These are phyloP conservation scores for Takifugu bimaculatus DNA, from an alignment of 2,113 vertebrate species.

Conservation along the genomic window DNA sequence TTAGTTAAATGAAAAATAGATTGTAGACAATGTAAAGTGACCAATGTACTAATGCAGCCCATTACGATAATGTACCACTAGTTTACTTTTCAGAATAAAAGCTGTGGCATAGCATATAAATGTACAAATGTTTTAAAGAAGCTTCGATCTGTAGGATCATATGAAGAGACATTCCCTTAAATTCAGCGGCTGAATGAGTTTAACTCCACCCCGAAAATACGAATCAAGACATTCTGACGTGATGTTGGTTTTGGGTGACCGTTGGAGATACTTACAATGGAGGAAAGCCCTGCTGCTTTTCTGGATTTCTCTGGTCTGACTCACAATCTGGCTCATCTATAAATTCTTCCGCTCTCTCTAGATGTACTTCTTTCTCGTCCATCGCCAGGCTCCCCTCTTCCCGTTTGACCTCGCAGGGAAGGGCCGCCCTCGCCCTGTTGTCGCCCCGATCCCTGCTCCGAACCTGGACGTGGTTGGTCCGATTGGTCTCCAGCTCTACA, in stretches of 20 bases:
- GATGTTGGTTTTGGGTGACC: constrained; percentile 25
- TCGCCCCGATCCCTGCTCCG: constrained; percentile 59
- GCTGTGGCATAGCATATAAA: constrained; percentile 49
- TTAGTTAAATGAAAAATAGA: too few relatives aligned
- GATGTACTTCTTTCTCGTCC: constrained; percentile 40
- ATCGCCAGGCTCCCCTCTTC: constrained; percentile 40
- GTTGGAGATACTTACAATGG: constrained; percentile 77
- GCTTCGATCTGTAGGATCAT: constrained; percentile 10
- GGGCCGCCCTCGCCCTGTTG: constrained; percentile 43
- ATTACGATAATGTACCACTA: too few relatives aligned
- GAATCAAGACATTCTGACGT: constrained; percentile 21
- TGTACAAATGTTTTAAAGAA: constrained; percentile 63
- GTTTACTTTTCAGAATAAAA: not conserved
- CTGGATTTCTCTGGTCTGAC: constrained; percentile 72
- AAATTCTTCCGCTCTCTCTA: constrained; percentile 56
- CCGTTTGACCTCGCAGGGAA: constrained; percentile 38
- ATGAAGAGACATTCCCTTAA: constrained; percentile 51
- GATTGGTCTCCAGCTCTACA: constrained; percentile 59
- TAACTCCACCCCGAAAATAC: constrained; percentile 25
- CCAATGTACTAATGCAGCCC: too few relatives aligned
- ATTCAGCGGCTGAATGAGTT: constrained; percentile 42
- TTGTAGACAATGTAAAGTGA: too few relatives aligned
- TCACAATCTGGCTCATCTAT: constrained; percentile 78
- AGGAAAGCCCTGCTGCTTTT: constrained; percentile 69
- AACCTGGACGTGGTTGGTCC: constrained; percentile 69